Base-by-base conservation (phyloP, 2,113 vertebrate species). In the Drymodes brunneopygia region DNA sequence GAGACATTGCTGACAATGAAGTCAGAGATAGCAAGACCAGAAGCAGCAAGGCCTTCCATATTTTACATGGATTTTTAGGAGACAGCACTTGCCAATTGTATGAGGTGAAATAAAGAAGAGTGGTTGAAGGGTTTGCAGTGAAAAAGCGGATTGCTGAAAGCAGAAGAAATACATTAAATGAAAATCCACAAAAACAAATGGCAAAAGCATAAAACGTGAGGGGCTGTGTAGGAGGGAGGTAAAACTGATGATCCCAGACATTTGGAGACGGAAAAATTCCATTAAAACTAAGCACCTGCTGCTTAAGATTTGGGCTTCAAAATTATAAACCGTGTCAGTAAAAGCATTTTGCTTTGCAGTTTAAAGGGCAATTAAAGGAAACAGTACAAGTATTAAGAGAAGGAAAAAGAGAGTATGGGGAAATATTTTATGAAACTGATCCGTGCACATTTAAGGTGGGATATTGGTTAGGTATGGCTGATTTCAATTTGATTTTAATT, bases 131-230 rank as follows among this genome's bases (percentile, higher is more conserved):
- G 64, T 72, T 91, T 89, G 77, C 54, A 94, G 92, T n/a, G 84
- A 94, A 95, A 97, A 97, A 89, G 54, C 88, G 97, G 81, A 95
- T 79, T 79, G 45, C 56, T 28, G 75, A 95, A 69, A 94, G 81
- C 66, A 74, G 71, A 79, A 92, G 56, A 88, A 48, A 27, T 14
- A 48, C 48, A 91, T 92, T 95, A 97, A 93, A 95, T 87, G 84
- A 95, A 98, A 98, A 95, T 47, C 86, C 90, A 88, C 82, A 95
- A 95, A 50, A 88, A 91, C 75, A 72, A 95, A 97, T 97, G 96
- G 97, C 94, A 97, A 60, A 60, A 95, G 73, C 87, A 95, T 97
- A 90, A 97, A 90, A 97, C 95, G 90, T 96, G 93, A 94, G 28
- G 33, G 61, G 35, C 73, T 90, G 67, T 90, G 92, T 97, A 94